These are phyloP conservation scores for Trichogramma evanescens DNA, from an alignment of 2,888 invertebrate genomes.

Conservation along the genomic window DNA sequence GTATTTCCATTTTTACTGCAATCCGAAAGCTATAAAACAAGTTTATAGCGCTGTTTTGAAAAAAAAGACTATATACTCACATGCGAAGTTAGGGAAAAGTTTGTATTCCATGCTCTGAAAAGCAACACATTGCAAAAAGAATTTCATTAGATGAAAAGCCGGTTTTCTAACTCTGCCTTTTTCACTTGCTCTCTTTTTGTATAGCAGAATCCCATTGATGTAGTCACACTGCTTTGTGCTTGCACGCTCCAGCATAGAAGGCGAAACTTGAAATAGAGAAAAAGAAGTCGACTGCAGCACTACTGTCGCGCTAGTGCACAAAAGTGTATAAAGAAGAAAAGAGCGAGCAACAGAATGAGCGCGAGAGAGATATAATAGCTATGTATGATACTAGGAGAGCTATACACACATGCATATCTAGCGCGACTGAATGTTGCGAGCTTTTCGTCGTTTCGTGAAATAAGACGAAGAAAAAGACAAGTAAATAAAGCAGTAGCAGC, in stretches of 20 bases:
- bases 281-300: too few relatives aligned
- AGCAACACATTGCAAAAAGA: constrained; percentile 6
- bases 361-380: constrained; percentile 14
- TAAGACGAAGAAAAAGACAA: neutral
- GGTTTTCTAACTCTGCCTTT: neutral
- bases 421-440: neutral
- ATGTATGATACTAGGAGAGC: neutral
- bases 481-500: constrained; percentile 8
- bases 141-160: constrained; percentile 20
- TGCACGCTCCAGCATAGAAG: too few relatives aligned
- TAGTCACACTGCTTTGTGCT: too few relatives aligned
- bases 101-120: neutral
- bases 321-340: neutral
- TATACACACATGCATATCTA: neutral
- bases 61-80: neutral
- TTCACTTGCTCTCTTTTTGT: too few relatives aligned
- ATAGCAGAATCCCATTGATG: too few relatives aligned
- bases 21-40: neutral
- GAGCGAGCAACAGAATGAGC: constrained; percentile 12
- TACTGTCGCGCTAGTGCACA: neutral
- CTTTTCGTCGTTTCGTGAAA: constrained; percentile 8
- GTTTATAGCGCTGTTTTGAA: neutral
- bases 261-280: too few relatives aligned
- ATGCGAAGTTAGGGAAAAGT: neutral
- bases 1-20: neutral